Base-by-base conservation (phyloP, 2,113 vertebrate genomes). In the Isichthys henryi region DNA sequence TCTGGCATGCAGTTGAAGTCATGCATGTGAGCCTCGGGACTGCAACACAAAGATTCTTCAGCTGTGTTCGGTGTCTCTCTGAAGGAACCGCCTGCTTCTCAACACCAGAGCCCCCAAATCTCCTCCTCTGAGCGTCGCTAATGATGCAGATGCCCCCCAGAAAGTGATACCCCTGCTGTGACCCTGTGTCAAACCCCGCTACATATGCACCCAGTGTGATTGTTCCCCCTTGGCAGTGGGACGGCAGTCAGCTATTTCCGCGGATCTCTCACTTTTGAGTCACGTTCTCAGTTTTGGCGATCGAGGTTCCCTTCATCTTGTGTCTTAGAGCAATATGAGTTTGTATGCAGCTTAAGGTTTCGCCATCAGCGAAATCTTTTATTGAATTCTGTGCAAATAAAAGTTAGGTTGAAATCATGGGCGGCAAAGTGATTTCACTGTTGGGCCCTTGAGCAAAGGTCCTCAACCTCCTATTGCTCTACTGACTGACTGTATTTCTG, bases 271-370 rank as follows among this genome's bases (percentile, higher is more conserved):
- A 90, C 86, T 90, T 91, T 92, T 93, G 91, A 92, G 91, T 94
- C 92, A 93, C 92, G 91, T 90, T 91, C 93, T 95, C 93, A 91
- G 91, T 93, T 94, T 92, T 90, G 91, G 92, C 88, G 92, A 88
- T 88, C 89, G 92, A 93, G 91, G 91, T 90, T 92, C 88, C 88
- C 88, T 77, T 77, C 90, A 92, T 90, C 89, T 92, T 70, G 48
- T 52, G 46, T 77, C 91, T 93, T 91, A 91, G 93, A 93, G 89
- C 93, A 66, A 89, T 93, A 91, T 92, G n/a, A 82, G 91, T 89
- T 92, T 91, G 92, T 94, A 93, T 94, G 89, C 92, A 88, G 91
- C n/a, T 66, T 74, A 80, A n/a, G 48, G 90, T 94, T 93, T 94
- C 93, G 91, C 93, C 94, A 91, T 90, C 49, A 62, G 49, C 56